Conservation (phyloP, 2,888 invertebrate species). For the Chrysomela aeneicollis region DNA sequence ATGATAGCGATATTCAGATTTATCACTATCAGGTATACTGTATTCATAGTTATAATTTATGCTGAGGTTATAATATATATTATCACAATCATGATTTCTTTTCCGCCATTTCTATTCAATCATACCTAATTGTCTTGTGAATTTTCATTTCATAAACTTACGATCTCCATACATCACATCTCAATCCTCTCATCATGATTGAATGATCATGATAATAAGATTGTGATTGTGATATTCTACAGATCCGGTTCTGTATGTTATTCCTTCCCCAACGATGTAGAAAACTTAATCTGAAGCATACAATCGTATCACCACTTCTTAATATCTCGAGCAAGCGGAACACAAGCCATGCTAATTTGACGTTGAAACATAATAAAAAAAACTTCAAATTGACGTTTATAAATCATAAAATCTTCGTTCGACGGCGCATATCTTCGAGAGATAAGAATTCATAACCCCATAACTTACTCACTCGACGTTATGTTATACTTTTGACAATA, state of each 20-base stretch:
- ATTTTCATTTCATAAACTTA: no score
- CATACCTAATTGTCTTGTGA: no score
- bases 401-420: slow-evolving; percentile 35
- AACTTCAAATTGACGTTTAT: slow-evolving; percentile 39
- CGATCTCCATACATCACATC: no score
- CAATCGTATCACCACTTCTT: slow-evolving; percentile 39
- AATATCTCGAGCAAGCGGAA: slow-evolving; percentile 34
- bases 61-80: no score
- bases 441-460: slow-evolving; percentile 23
- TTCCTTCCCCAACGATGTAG: not conserved
- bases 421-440: slow-evolving; percentile 20
- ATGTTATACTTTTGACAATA: not conserved
- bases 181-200: no score
- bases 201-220: no score
- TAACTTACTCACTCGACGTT: slow-evolving; percentile 15
- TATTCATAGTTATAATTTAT: no score
- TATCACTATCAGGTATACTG: no score
- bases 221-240: not conserved
- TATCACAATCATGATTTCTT: no score
- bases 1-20: no score
- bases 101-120: no score
- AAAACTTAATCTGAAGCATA: slow-evolving; percentile 1
- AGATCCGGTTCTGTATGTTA: not conserved
- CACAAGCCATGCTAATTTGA: slow-evolving; percentile 38
- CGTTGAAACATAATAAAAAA: slow-evolving; percentile 44